Evolutionary conservation across 2,113 vertebrate genomes (phyloP), one percentile per base, ranked within the genome.

Genomic region (Cebidichthys violaceus): DNA sequence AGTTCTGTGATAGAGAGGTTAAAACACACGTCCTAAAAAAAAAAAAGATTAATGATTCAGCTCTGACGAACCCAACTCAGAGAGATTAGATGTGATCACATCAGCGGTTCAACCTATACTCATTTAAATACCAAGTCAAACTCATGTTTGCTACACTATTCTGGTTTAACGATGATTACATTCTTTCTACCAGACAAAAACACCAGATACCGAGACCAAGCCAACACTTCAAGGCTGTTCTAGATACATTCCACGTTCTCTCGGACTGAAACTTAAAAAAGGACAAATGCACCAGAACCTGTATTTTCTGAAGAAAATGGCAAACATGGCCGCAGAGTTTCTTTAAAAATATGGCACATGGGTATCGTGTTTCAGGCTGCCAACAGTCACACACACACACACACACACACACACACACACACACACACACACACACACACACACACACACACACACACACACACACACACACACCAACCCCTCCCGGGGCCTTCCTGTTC

Each of bases 401-500:
- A 68, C 80, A 81, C 72, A 45, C 77, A 18, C 37, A 27, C 83
- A 55, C 68, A n/a, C 69, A 24, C 77, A 4, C 77, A 35, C 67
- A n/a, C 39, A 35, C 82, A 57, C 70, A 68, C 80, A 81, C 72
- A 45, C 77, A 4, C 77, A 31, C 67, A 24, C 68, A 0, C 83
- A 47, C 67, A 66, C 74, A 80, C 68, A 41, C 77, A 57, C 39
- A 76, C 66, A 45, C 75, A 71, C 75, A 85, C 73, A 61, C 78
- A 78, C 70, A 45, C 59, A 69, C 76, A 33, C 41, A 59, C 72
- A 70, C 75, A 65, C 86, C 39, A 75, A 85, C 81, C 75, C 86
- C 92, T 91, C 73, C 78, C 68, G 18, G 92, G 92, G 91, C 94
- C 93, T 94, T 94, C 92, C 93, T 94, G 93, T 94, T 94, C 94